Conservation (phyloP, 2,113 vertebrate species). For the Phylloscopus trochiloides region DNA sequence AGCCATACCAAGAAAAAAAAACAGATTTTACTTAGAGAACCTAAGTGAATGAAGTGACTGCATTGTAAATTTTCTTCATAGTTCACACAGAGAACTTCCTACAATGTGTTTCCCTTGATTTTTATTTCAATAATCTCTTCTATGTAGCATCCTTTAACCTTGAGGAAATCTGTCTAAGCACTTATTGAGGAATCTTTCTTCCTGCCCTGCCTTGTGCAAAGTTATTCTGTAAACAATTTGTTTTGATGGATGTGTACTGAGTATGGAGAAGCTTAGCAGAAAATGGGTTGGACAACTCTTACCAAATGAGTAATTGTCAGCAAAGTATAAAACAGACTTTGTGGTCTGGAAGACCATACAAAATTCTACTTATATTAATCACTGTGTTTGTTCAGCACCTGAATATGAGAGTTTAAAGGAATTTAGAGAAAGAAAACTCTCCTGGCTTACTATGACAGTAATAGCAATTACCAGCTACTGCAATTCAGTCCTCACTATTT, state of each 20-base stretch:
- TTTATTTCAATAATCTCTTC: background rate
- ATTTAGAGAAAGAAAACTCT: background rate
- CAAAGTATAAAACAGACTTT: background rate
- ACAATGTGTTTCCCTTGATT: rapidly evolving
- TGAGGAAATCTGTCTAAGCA: background rate
- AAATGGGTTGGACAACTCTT: background rate
- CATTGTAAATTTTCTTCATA: background rate
- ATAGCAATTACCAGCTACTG: background rate
- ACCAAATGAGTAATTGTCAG: background rate
- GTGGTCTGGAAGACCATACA: background rate
- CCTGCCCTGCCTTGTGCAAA: background rate
- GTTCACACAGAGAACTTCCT: background rate
- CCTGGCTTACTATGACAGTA: background rate
- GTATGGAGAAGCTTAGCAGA: background rate
- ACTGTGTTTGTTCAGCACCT: background rate
- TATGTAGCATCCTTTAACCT: background rate
- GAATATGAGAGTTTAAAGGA: background rate
- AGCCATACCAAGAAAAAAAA: background rate
- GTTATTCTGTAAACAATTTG: background rate
- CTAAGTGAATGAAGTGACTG: background rate
- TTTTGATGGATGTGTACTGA: background rate
- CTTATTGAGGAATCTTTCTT: background rate
- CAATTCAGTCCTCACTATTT: background rate
- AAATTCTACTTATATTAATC: background rate
- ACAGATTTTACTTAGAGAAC: background rate